A percentile compares a stretch with the other conserved stretches of the same genome.
Conservation (phyloP, 2,797 vertebrate species). For the Falco cherrug region DNA sequence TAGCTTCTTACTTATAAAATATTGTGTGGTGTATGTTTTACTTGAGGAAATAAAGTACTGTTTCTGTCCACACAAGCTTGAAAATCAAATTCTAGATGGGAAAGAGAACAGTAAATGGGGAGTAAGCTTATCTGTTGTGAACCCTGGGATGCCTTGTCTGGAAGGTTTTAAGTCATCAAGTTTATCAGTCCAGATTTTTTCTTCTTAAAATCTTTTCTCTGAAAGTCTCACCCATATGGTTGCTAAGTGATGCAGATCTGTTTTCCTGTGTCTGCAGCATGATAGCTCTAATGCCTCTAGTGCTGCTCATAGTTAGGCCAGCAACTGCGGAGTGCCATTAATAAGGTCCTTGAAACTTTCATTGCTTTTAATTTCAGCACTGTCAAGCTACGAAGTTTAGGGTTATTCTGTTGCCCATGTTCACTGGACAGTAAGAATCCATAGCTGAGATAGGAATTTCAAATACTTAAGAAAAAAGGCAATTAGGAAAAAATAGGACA, state of each 20-base stretch:
- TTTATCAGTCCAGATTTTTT: slow-evolving; percentile 6
- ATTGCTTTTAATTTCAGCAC: background rate
- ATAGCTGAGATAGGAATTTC: background rate
- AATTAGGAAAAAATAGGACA: background rate
- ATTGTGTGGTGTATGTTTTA: background rate
- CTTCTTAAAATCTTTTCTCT: background rate
- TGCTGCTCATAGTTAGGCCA: slow-evolving; percentile 35
- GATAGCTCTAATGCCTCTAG: background rate
- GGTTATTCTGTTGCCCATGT: background rate
- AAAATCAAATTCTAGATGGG: background rate
- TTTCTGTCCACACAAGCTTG: background rate
- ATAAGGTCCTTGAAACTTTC: slow-evolving; percentile 29
- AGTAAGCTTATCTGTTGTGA: background rate
- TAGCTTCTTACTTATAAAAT: background rate
- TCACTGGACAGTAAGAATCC: background rate
- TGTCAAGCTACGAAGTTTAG: background rate
- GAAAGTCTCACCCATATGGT: background rate
- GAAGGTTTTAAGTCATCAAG: background rate
- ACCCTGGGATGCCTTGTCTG: background rate
- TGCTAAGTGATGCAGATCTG: slow-evolving; percentile 60
- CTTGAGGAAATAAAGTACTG: background rate
- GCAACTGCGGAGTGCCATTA: slow-evolving; percentile 20
- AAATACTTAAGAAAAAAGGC: background rate
- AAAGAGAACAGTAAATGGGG: background rate
- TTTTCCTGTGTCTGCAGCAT: slow-evolving; percentile 50